These are phyloP conservation scores for Apistogramma diplotaenia DNA, from an alignment of 2,113 vertebrate species.

Conservation along the genomic window DNA sequence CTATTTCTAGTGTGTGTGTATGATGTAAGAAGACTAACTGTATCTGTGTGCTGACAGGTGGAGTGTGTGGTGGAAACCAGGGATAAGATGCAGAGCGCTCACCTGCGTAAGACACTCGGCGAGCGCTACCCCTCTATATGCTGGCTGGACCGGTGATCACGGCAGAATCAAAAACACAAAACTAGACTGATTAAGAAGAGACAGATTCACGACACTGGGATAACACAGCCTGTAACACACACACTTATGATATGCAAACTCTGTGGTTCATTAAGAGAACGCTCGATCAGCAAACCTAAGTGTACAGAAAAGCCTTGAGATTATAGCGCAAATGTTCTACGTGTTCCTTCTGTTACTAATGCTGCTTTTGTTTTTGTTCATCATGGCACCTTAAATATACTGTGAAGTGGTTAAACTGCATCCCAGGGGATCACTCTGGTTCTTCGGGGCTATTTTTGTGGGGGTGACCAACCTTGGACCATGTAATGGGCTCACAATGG, in stretches of 20 bases:
- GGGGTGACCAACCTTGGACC: not conserved
- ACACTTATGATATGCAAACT: conserved; percentile 8
- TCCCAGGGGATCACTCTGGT: conserved; percentile 7
- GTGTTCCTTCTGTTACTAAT: not conserved
- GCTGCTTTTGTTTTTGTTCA: conserved; percentile 30
- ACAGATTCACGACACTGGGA: not conserved
- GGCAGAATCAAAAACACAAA: not conserved
- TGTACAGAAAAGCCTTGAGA: conserved; percentile 42
- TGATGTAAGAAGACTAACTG: conserved; percentile 13
- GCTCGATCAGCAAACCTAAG: conserved; percentile 9
- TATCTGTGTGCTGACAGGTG: conserved; percentile 76
- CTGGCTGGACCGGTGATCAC: conserved; percentile 82
- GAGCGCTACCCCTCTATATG: conserved; percentile 82
- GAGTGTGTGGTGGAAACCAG: conserved; percentile 86
- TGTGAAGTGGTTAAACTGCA: not conserved
- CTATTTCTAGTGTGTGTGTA: not conserved
- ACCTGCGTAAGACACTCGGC: conserved; percentile 77
- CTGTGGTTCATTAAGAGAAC: conserved; percentile 7
- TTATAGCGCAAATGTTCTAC: conserved; percentile 16
- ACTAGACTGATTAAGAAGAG: not conserved
- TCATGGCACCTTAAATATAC: not conserved
- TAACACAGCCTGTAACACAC: not conserved
- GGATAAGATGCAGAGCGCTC: conserved; percentile 82
- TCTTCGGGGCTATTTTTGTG: not conserved
- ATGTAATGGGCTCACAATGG: not conserved